Percentiles rank a stretch among this genome's conserved stretches.
Conservation (phyloP, 2,797 vertebrate genomes). For the Pterois miles region DNA sequence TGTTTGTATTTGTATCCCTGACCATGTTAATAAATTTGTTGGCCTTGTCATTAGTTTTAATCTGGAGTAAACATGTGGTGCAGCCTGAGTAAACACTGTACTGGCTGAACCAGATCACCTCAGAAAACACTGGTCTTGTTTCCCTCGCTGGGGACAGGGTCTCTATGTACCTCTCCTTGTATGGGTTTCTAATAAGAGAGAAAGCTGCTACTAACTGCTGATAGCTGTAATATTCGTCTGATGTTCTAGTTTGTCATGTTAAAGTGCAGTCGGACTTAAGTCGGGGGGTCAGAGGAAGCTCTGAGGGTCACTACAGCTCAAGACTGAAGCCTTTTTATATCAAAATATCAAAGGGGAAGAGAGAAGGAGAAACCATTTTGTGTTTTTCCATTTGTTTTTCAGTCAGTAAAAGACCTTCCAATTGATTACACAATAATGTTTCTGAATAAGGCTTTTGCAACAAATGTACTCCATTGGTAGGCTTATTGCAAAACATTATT, state of each 20-base stretch:
- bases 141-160: slow-evolving; percentile 28
- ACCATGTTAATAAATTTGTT: slow-evolving; percentile 49
- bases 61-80: slow-evolving; percentile 67
- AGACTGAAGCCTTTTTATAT: not conserved
- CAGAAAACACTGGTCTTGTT: slow-evolving; percentile 42
- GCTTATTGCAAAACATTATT: not conserved
- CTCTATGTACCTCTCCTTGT: slow-evolving; percentile 49
- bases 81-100: slow-evolving; percentile 69
- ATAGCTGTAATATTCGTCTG: not conserved
- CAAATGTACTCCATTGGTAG: not conserved
- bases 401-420: not conserved
- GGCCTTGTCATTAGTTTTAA: slow-evolving; percentile 68
- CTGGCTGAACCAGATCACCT: slow-evolving; percentile 65
- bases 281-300: not conserved
- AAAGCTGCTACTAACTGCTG: slow-evolving; percentile 20
- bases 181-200: slow-evolving; percentile 50
- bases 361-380: not conserved
- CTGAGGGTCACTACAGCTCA: not conserved
- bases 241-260: slow-evolving; percentile 6
- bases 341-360: not conserved
- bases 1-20: slow-evolving; percentile 57
- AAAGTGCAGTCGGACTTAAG: not conserved
- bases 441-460: not conserved
- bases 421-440: not conserved
- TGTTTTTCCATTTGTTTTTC: not conserved